Base-by-base conservation (phyloP, 2,888 invertebrate genomes). In the Lottia gigantea region DNA sequence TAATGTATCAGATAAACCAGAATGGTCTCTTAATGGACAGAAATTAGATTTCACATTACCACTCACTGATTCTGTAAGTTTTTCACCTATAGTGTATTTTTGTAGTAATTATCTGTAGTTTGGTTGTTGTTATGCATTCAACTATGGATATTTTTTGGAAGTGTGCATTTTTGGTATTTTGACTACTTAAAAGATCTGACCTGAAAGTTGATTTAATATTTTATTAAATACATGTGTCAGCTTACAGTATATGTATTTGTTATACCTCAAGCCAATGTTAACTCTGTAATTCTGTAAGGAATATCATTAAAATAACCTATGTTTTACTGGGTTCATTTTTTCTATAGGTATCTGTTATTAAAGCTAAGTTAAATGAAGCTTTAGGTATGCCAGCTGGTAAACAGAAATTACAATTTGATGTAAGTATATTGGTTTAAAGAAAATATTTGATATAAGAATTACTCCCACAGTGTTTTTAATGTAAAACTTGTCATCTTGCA, bases 1-100 rank as follows among this genome's bases (percentile, higher is more conserved):
- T 14, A 90, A 92, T 80, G 91, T 93, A 86, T 92, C 94, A 0
- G 97, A 98, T 83, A 97, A 97, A 85, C 90, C 94, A 0, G 98
- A 98, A 91, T 97, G 97, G 97, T 95, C 95, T 75, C 91, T 98
- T 74, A 95, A 94, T 88, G 98, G 98, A 0, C 97, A 98, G 89
- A 91, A 93, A 74, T 89, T 98, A 82, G 92, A 92, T 67, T 91
- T 97, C 70, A 93, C 93, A 1, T 86, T 98, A 84, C 92, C 95
- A 61, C 90, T 95, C 16, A 91, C 92, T 16, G 95, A 96, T 78
- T 90, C 92, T 68, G 90, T 91, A 79, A 82, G 86, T 82, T 61
- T 40, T 15, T 46, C 11, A 40, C 7, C 7, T 11, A 40, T 11
- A 8, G n/a, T 61, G 15, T 11, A 19, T 25, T 6, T 11, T 1